Conservation (phyloP, 2,888 invertebrate genomes). For the Corbicula japonica region DNA sequence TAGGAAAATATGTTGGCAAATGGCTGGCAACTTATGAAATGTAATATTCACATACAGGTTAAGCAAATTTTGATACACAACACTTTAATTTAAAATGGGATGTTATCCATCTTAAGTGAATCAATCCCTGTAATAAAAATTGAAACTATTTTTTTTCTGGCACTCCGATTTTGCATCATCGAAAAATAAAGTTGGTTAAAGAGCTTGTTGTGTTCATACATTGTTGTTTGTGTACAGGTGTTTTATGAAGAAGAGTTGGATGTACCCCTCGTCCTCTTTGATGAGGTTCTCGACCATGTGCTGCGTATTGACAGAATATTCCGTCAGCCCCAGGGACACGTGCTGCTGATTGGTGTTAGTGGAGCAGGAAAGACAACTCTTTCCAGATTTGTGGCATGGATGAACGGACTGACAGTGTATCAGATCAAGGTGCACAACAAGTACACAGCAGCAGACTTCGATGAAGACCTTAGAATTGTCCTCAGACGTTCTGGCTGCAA, state of each 20-base stretch:
- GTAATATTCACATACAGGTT: too few relatives aligned
- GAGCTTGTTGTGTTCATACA: too few relatives aligned
- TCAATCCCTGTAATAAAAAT: too few relatives aligned
- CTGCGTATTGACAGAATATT: slow-evolving; percentile 99
- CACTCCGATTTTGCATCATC: too few relatives aligned
- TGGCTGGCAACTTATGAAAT: too few relatives aligned
- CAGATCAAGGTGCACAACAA: slow-evolving; percentile 99
- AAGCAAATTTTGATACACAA: too few relatives aligned
- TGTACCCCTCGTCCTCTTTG: slow-evolving; percentile 98
- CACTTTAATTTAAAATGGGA: too few relatives aligned
- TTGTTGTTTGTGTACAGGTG: slow-evolving; percentile 88
- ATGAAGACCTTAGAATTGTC: slow-evolving; percentile 95
- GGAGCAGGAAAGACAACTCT: slow-evolving; percentile 99
- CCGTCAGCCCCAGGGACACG: slow-evolving; percentile 99
- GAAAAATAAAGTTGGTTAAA: too few relatives aligned
- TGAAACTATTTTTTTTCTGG: too few relatives aligned
- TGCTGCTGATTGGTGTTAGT: slow-evolving; percentile 98
- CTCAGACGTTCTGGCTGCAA: slow-evolving; percentile 88
- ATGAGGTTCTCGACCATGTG: slow-evolving; percentile 99
- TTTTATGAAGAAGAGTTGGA: slow-evolving; percentile 99
- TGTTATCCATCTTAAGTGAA: too few relatives aligned
- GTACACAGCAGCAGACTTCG: slow-evolving; percentile 99
- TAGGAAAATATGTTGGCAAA: too few relatives aligned
- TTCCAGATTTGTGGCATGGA: slow-evolving; percentile 99
- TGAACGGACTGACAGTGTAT: slow-evolving; percentile 99